Base-by-base conservation (phyloP, 2,888 invertebrate genomes). In the Sesamia inferens region DNA sequence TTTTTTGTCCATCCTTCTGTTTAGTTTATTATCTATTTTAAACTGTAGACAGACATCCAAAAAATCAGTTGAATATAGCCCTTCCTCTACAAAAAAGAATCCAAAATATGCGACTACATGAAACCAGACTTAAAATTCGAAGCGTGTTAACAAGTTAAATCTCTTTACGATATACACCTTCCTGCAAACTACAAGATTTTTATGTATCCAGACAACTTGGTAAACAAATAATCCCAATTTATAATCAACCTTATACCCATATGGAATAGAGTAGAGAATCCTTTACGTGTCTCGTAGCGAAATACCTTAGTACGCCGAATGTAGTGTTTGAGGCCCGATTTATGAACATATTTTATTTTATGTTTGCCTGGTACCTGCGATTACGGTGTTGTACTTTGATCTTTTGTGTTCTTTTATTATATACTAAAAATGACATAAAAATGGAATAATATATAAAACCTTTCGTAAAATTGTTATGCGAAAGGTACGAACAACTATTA, bases 321-420 rank as follows among this genome's bases (percentile, higher is more conserved):
- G 83, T 84, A 82, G 85, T 87, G 86, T 81, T 86, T 85, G 86
- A 88, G 83, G 85, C 82, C 65, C 84, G 85, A 88, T 89, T 89
- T 86, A 88, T 83, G 82, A 69, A 84, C 77, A 79, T 86, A 86
- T 92, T 90, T 86, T 85, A 87, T 92, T 92, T 91, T 90, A 92
- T 89, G 90, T 39, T 78, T 73, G 79, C 88, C 87, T 89, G 88
- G 90, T 88, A 89, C 89, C 85, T 85, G 87, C 83, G 86, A 89
- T 90, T 87, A 88, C 76, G 77, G 22, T 31, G 78, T 69, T 72
- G 69, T 74, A 72, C 74, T 84, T 80, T 85, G 69, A 71, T 61
- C 58, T 69, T 64, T 71, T 65, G 55, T 66, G 48, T 71, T 61
- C 57, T 65, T 54, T 66, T 68, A 67, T 59, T 73, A 69, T 70